These are phyloP conservation scores for Erebia aethiops DNA, from an alignment of 2,888 invertebrate genomes.

Conservation along the genomic window DNA sequence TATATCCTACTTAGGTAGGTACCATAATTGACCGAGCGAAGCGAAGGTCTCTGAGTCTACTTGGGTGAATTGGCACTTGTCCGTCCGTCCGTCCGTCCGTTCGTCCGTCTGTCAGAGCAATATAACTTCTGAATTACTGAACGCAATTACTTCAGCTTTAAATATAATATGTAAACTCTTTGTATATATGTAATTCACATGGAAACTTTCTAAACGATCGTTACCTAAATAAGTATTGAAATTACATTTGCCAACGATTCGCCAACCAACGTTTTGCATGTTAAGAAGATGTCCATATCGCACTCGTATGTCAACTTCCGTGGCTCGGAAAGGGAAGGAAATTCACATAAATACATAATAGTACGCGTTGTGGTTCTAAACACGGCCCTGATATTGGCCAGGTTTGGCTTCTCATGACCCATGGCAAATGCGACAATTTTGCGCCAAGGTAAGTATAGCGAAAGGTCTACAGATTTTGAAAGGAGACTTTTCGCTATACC, in stretches of 20 bases:
- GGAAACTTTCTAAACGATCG: slow-evolving; percentile 33
- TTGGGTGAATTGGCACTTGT: too few species aligned
- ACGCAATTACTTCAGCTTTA: too few species aligned
- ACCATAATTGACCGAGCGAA: too few species aligned
- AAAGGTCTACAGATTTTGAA: background rate
- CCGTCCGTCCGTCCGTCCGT: too few species aligned
- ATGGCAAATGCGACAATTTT: slow-evolving; percentile 28
- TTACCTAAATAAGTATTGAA: slow-evolving; percentile 31
- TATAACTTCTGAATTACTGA: too few species aligned
- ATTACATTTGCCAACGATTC: slow-evolving; percentile 60
- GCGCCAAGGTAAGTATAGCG: too few species aligned
- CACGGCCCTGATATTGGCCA: slow-evolving; percentile 55
- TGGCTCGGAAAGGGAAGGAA: slow-evolving; percentile 75
- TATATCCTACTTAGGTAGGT: too few species aligned
- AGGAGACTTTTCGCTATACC: too few species aligned
- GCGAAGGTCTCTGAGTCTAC: too few species aligned
- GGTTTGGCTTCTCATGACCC: slow-evolving; percentile 59
- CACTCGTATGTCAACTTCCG: slow-evolving; percentile 66
- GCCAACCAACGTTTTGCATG: slow-evolving; percentile 56
- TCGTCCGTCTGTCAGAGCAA: too few species aligned
- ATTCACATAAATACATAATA: slow-evolving; percentile 57
- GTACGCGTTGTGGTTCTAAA: slow-evolving; percentile 62
- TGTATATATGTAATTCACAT: background rate
- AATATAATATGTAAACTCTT: too few species aligned
- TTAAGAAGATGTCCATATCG: slow-evolving; percentile 60